Conservation (phyloP, 2,113 vertebrate species). For the Mastomys coucha region DNA sequence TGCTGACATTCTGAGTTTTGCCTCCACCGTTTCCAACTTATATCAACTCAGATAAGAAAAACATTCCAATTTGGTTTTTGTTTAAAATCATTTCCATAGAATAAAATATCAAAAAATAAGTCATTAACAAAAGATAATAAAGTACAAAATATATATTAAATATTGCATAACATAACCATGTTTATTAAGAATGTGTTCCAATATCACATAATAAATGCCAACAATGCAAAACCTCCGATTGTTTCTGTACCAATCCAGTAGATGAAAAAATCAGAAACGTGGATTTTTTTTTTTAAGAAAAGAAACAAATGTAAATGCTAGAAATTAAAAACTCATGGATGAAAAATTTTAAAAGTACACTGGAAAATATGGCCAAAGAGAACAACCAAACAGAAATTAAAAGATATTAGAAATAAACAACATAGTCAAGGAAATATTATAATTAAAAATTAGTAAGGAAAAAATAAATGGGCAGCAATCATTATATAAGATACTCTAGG, state of each 20-base stretch:
- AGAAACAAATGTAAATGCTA: not conserved
- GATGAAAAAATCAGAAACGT: not conserved
- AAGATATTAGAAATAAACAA: not conserved
- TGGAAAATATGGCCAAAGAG: not conserved
- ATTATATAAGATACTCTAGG: not conserved
- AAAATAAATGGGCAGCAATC: not conserved
- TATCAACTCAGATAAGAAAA: not conserved
- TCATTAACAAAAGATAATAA: not conserved
- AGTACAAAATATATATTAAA: not conserved
- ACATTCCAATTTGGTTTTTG: not conserved
- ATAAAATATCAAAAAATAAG: not conserved
- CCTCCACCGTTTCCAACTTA: not conserved
- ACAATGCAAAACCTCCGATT: not conserved
- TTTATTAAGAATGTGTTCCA: not conserved
- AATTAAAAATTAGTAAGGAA: not conserved
- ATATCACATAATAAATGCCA: not conserved
- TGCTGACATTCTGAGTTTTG: not conserved
- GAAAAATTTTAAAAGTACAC: not conserved
- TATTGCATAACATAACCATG: not conserved
- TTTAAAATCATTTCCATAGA: not conserved
- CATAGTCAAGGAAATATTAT: not conserved
- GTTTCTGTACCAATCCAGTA: not conserved
- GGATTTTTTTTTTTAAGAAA: conserved; percentile 5
- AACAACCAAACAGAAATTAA: not conserved
- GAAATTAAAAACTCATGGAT: not conserved